Evolutionary conservation across 1,140 invertebrate species (phyloP), one percentile per base, ranked within the genome.

Genomic region (Zophobas atratus): DNA sequence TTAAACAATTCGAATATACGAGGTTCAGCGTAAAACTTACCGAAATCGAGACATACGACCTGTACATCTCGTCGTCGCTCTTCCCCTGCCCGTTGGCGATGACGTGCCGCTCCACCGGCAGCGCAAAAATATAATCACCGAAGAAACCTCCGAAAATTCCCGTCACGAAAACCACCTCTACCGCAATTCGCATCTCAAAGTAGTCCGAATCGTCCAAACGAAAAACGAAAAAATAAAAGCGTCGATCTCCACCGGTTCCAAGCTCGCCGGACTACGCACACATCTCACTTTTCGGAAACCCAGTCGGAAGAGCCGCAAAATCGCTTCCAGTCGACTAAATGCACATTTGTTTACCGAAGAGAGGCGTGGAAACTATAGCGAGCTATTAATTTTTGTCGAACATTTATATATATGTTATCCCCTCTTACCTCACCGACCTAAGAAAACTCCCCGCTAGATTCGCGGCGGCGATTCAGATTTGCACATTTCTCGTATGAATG

Each of bases 351-450:
- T 72, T 72, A 73, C 56, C 71, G 55, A 73, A 56, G 71, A 72
- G 70, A 51, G 70, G 1, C 48, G 49, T 73, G 71, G 71, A 55
- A 73, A 73, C 71, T 73, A 73, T 43, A 73, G 71, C 71, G 55
- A 73, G 51, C 71, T 55, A 73, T 73, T 56, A 73, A 73, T 73
- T 73, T 73, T 73, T 73, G 71, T 73, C 71, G 49, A 73, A 73
- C 71, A 43, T 55, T 53, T 73, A 73, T 67, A 67, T 36, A 36
- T 70, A 70, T 70, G 71, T 56, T 56, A 73, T 73, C 71, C 71
- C 71, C 71, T 55, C 71, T 73, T 73, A 38, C 51, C 51, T 70
- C 34, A 20, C 38, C 43, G 36, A 56, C 36, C 51, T 41, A 73
- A 73, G 71, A 73, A 73, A 73, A 73, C 71, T 73, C 71, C 71